Conservation (phyloP, 2,888 invertebrate species). For the Tachina fera region DNA sequence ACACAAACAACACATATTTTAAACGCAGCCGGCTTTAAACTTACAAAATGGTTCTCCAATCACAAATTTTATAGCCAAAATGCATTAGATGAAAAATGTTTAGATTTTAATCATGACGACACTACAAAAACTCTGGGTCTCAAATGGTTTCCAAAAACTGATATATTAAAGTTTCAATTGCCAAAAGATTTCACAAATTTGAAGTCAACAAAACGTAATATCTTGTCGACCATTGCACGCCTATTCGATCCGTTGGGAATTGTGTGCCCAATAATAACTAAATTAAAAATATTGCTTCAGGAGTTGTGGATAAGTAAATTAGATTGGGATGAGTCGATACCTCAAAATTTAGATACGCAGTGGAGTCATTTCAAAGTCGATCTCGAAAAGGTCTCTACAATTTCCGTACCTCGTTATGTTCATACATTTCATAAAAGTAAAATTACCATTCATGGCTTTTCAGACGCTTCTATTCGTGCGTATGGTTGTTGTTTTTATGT, state of each 20-base stretch:
- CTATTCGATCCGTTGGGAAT: slow-evolving; percentile 19
- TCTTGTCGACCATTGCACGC: not conserved
- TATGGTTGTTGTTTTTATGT: slow-evolving; percentile 65
- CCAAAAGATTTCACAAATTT: not conserved
- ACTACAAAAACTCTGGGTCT: slow-evolving; percentile 26
- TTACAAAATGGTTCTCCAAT: slow-evolving; percentile 43
- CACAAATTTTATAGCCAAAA: slow-evolving; percentile 8
- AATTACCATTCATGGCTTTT: not conserved
- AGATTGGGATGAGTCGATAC: slow-evolving; percentile 31
- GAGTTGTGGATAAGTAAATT: slow-evolving; percentile 40
- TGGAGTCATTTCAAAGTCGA: not conserved
- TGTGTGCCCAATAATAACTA: slow-evolving; percentile 13
- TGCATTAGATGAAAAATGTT: not conserved
- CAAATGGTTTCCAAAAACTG: slow-evolving; percentile 58
- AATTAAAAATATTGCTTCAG: slow-evolving; percentile 18
- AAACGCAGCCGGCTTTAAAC: slow-evolving; percentile 4
- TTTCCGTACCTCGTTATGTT: slow-evolving; percentile 22
- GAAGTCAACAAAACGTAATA: slow-evolving; percentile 11
- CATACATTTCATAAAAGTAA: not conserved
- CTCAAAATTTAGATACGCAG: slow-evolving; percentile 7
- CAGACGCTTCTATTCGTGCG: slow-evolving; percentile 45
- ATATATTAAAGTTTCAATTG: slow-evolving; percentile 1
- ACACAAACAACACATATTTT: slow-evolving; percentile 6
- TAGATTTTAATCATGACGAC: not conserved
- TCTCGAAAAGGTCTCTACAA: not conserved